Evolutionary conservation across 1,140 invertebrate species (phyloP).

Genomic region (Drosophila orena): DNA sequence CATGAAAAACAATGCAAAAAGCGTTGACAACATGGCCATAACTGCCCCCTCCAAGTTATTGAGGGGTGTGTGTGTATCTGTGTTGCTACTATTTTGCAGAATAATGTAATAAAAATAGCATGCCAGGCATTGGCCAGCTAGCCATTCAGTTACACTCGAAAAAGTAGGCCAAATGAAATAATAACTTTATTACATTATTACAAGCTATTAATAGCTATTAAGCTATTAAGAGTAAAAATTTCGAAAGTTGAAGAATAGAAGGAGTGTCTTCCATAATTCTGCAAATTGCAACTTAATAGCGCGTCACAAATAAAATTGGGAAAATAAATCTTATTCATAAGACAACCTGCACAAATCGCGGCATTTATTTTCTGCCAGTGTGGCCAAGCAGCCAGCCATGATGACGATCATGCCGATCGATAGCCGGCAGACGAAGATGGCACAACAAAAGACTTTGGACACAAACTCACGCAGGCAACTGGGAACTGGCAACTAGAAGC

Average conservation of each 20-base stretch:
- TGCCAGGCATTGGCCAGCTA: conserved; percentile 61
- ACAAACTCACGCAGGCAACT: conserved; percentile 77
- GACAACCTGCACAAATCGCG: not conserved
- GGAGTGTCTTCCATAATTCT: too few relatives aligned
- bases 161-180: not conserved
- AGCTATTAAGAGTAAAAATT: too few relatives aligned
- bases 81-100: conserved; percentile 83
- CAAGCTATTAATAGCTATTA: too few relatives aligned
- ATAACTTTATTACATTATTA: not conserved
- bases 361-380: conserved; percentile 6
- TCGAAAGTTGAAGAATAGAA: too few relatives aligned
- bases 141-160: conserved; percentile 38
- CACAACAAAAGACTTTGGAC: conserved; percentile 82
- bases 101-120: conserved; percentile 84
- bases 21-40: conserved; percentile 72
- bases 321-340: not conserved
- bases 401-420: conserved; percentile 79
- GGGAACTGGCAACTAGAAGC: conserved; percentile 19
- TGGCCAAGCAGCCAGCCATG: conserved; percentile 42
- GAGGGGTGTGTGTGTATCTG: conserved; percentile 30
- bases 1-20: conserved; percentile 82
- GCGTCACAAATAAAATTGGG: not conserved
- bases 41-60: conserved; percentile 7
- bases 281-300: too few relatives aligned
- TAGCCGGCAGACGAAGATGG: conserved; percentile 66